Conservation (phyloP, 2,888 invertebrate genomes). For the Sarcophaga caerulescens region DNA sequence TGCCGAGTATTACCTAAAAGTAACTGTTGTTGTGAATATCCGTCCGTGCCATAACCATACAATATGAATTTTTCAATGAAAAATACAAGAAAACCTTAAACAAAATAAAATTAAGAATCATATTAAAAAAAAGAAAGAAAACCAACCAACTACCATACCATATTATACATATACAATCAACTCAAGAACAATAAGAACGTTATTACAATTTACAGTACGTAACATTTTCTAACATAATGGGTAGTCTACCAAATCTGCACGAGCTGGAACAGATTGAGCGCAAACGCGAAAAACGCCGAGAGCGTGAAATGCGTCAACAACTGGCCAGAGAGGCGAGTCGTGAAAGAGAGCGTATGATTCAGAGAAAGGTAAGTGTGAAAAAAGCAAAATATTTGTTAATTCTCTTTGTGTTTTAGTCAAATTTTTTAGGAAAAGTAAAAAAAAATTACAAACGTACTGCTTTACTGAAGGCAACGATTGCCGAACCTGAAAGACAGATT, state of each 20-base stretch:
- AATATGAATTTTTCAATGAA: neutral
- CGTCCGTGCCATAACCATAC: conserved; percentile 47
- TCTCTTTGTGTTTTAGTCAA: neutral
- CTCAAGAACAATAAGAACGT: conserved; percentile 17
- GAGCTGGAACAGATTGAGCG: conserved; percentile 82
- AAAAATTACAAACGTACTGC: too few relatives aligned
- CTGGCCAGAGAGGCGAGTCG: conserved; percentile 77
- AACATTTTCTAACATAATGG: conserved; percentile 81
- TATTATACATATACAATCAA: neutral
- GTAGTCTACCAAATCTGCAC: conserved; percentile 86
- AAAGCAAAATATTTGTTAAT: conserved; percentile 19
- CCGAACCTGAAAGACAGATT: too few relatives aligned
- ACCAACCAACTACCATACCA: neutral
- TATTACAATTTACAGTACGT: neutral
- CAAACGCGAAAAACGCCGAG: conserved; percentile 78
- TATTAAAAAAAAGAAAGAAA: conserved; percentile 19
- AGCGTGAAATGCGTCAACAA: conserved; percentile 74
- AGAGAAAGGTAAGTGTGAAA: conserved; percentile 76
- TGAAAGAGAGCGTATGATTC: conserved; percentile 77
- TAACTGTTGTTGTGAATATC: neutral
- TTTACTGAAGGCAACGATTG: too few relatives aligned
- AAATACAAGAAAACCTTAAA: conserved; percentile 6
- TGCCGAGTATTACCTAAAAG: neutral
- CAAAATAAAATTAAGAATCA: conserved; percentile 3
- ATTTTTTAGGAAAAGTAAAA: too few relatives aligned